Percentiles rank a stretch among this genome's conserved stretches.
Conservation (phyloP, 2,888 invertebrate genomes). For the Stratiomys singularior region DNA sequence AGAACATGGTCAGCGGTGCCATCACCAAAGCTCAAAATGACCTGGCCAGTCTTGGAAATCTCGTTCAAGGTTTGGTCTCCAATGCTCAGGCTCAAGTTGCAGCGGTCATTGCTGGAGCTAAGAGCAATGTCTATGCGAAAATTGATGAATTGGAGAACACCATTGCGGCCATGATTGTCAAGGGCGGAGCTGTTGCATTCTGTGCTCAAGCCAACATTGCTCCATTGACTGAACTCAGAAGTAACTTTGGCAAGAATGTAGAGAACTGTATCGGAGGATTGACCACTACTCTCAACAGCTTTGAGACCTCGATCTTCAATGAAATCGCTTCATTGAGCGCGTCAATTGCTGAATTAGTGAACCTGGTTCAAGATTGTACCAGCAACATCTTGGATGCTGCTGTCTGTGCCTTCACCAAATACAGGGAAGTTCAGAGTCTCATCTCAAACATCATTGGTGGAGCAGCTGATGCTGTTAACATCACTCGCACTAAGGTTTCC, state of each 20-base stretch:
- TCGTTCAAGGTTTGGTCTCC: constrained; percentile 12
- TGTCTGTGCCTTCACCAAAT: constrained; percentile 15
- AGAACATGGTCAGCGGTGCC: neutral
- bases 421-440: neutral
- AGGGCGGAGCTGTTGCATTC: constrained; percentile 27
- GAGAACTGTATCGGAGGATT: neutral
- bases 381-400: neutral
- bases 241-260: constrained; percentile 23
- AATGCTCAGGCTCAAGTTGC: neutral
- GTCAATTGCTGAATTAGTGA: neutral
- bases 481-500: neutral
- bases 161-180: neutral
- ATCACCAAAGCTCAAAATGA: neutral
- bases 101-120: neutral
- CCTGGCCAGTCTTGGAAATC: neutral
- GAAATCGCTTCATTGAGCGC: constrained; percentile 1
- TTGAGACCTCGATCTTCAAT: neutral
- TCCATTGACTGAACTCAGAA: neutral
- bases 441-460: neutral
- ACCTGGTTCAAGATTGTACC: neutral
- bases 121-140: neutral
- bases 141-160: constrained; percentile 1
- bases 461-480: neutral
- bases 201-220: constrained; percentile 9
- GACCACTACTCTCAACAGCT: neutral